Evolutionary conservation across 2,113 vertebrate species (phyloP), one percentile per base, ranked within the genome.

Genomic region (Tyrannus savana): DNA sequence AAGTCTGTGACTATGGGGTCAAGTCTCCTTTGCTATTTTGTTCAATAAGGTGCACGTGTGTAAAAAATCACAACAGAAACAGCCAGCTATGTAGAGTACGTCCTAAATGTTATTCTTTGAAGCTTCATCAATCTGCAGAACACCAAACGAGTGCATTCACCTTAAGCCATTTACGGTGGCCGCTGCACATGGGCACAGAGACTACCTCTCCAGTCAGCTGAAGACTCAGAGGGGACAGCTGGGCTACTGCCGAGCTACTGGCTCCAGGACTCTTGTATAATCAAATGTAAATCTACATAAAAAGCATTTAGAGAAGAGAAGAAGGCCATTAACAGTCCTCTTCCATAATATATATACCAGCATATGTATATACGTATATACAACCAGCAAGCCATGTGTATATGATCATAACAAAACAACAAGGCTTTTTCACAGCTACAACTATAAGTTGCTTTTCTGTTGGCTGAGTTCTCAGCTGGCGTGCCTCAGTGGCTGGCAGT

Each of bases 401-500:
- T 46, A 25, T n/a, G 49, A 37, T 31, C 3, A 0, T 66, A 91
- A 60, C 3, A 1, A 73, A 84, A 76, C 6, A 22, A 37, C 23
- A 42, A 3, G 7, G 0, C 2, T 42, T 78, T 23, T 56, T 41
- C 46, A 74, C 25, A 82, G n/a, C n/a, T 81, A n/a, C 31, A 78
- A 4, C 17, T 39, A 19, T 14, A 16, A 74, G 12, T 68, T 22
- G 14, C 10, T 7, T 68, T 84, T 55, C 52, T 67, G 14, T 15
- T 67, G 47, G 50, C 27, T 10, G 27, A 76, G 9, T 49, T 90
- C 67, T 86, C 33, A 53, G 14, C 10, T 69, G 2, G 0, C 1
- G 0, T 0, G 6, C 25, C 62, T 42, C 46, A 37, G 52, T 12
- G 41, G 19, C 44, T 41, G 31, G 39, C 0, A 0, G 47, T 12